Base-by-base conservation (phyloP, 2,888 invertebrate genomes). In the Hoplodrina ambigua region DNA sequence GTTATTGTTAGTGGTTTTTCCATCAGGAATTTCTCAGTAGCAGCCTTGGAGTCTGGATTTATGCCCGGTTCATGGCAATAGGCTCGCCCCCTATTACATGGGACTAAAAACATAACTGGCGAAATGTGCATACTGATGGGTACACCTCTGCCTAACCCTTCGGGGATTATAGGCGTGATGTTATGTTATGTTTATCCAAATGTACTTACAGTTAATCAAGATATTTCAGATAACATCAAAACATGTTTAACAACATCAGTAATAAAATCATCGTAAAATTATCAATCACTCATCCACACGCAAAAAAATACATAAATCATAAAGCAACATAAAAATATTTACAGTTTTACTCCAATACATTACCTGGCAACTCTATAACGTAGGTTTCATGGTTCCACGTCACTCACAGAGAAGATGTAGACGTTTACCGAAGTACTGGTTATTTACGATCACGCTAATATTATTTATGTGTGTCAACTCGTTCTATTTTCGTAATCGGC, bases 391-490 rank as follows among this genome's bases (percentile, higher is more conserved):
- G 70, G 65, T 72, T 62, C 17, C 55, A 61, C 83, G 80, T 84
- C 82, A 80, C 73, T 72, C 69, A 76, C 50, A 25, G 56, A 52
- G 72, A 72, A 15, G 72, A 78, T 78, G 76, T 70, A 81, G 81
- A 84, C 83, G 78, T 85, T 80, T 77, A 74, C 75, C 72, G 76
- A 70, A 71, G 69, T 76, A 53, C 59, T 57, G 70, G 85, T 88
- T 91, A 91, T 94, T 93, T 93, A 93, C 89, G 92, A 93, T 82
- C 86, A 72, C 79, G 87, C 91, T 90, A 91, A 92, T 92, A 94
- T 93, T 94, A 93, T 94, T 94, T 93, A 94, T 94, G 93, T 94
- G 93, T 95, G 95, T 95, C 95, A 95, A 94, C 94, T 87, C 84
- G 89, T 85, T 91, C 93, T 95, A 95, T 95, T 94, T 94, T 88